Base-by-base conservation (phyloP, 2,888 invertebrate species). In the Morpho achilles region DNA sequence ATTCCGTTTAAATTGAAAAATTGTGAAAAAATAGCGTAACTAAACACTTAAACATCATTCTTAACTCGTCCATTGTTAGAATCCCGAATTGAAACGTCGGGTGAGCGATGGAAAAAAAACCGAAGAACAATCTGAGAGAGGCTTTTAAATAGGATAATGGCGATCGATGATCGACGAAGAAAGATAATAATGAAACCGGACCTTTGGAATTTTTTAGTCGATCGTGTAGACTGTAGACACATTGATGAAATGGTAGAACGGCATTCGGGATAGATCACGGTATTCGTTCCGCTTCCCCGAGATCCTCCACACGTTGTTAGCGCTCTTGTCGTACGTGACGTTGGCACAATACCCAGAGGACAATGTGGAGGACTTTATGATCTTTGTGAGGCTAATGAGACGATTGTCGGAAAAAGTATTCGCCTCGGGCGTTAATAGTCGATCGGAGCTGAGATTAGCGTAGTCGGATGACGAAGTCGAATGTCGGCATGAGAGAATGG, bases 21-120 rank as follows among this genome's bases (percentile, higher is more conserved):
- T 86, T 80, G 79, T 84, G 82, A 88, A 90, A 89, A 90, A 90
- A 87, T 80, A 83, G 83, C 89, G 89, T 87, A 84, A 76, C 89
- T 87, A 90, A 90, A 88, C 80, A 84, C 84, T 88, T 88, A 89
- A 89, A 90, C 87, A 87, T 88, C 88, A 87, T 88, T 88, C 90
- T 87, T 88, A 88, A 86, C 86, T 79, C 77, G 76, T 63, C 83
- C 79, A 86, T 90, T 90, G 90, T 90, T 81, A 77, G 72, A 70
- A 73, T 69, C 74, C 76, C 75, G 86, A 82, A 85, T 87, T 84
- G 87, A 87, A 86, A 84, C 82, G 85, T 80, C 80, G 77, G 75
- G 77, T 81, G 82, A 85, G 84, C 79, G 81, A 81, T 72, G 65
- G 68, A 73, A 77, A 87, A 84, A 84, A 79, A 66, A 68, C 63